A percentile compares a stretch with the other conserved stretches of the same genome.
These are phyloP conservation scores for Aramus guarauna DNA, from an alignment of 2,113 vertebrate species.

Conservation along the genomic window DNA sequence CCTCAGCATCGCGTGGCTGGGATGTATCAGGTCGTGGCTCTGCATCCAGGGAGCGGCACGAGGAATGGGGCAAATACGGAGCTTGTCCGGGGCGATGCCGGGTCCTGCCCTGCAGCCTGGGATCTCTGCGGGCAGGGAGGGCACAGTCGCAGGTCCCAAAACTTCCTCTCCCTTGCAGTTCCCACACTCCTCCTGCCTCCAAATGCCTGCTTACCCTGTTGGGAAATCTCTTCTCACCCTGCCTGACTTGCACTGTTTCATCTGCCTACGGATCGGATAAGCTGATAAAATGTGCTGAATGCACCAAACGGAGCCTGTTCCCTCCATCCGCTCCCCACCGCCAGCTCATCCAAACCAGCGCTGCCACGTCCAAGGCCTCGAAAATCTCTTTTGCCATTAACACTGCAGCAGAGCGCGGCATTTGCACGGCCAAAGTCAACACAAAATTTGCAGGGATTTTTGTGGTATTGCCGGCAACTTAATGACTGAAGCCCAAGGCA, in stretches of 20 bases:
- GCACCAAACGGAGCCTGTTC: constrained; percentile 35
- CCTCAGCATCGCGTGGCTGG: neutral
- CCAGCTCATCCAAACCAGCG: neutral
- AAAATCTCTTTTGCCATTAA: constrained; percentile 20
- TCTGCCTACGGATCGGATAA: constrained; percentile 42
- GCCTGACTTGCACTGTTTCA: constrained; percentile 38
- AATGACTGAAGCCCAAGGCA: neutral
- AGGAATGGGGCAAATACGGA: neutral
- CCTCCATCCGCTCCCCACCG: neutral
- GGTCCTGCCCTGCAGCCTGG: neutral
- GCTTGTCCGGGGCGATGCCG: neutral
- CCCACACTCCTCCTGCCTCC: constrained; percentile 26
- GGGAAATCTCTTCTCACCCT: constrained; percentile 37
- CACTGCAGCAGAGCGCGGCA: neutral
- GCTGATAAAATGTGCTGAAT: constrained; percentile 58
- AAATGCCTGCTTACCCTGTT: constrained; percentile 40
- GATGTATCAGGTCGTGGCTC: neutral
- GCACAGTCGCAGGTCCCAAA: neutral
- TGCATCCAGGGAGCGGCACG: rapidly evolving
- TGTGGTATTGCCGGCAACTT: constrained; percentile 25
- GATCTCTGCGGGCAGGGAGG: neutral
- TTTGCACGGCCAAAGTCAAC: constrained; percentile 42
- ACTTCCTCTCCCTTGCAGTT: neutral
- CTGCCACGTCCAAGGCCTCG: neutral
- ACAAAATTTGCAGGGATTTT: constrained; percentile 14